These are phyloP conservation scores for Anguilla pacifica DNA, from an alignment of 2,797 vertebrate species.

Conservation along the genomic window DNA sequence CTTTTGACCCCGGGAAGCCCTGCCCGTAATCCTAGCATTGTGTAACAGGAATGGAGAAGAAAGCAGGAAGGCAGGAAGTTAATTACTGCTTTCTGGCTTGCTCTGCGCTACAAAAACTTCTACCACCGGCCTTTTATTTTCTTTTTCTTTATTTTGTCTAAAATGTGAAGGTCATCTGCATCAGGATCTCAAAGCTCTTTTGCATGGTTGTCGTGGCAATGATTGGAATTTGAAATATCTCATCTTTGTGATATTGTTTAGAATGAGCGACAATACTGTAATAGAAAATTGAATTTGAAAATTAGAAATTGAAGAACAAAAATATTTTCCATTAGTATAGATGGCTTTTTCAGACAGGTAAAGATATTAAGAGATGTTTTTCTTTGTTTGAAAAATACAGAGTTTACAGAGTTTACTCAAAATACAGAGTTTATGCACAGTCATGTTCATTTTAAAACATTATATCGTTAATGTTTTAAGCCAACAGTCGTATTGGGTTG, in stretches of 20 bases:
- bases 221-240: constrained; percentile 38
- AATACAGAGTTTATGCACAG: neutral
- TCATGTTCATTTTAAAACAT: neutral
- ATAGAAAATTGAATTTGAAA: neutral
- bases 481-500: neutral
- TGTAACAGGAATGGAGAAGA: constrained; percentile 52
- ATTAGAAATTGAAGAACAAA: neutral
- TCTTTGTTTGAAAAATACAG: neutral
- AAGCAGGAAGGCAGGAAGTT: constrained; percentile 59
- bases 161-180: constrained; percentile 25
- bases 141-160: constrained; percentile 23
- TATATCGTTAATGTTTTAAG: neutral
- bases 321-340: neutral
- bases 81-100: constrained; percentile 63
- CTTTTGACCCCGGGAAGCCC: constrained; percentile 47
- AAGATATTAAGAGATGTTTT: neutral
- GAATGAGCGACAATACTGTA: constrained; percentile 37
- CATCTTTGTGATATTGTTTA: constrained; percentile 35
- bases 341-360: neutral
- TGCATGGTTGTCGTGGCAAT: constrained; percentile 45
- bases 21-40: constrained; percentile 61
- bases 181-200: constrained; percentile 29
- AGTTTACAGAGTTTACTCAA: neutral
- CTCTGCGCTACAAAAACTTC: constrained; percentile 55
- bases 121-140: constrained; percentile 48